Percentiles rank a stretch among this genome's conserved stretches.
phyloP scores from a whole-genome alignment of 35 echinoderm and acorn worm genomes.

The Anneissia japonica region DNA sequence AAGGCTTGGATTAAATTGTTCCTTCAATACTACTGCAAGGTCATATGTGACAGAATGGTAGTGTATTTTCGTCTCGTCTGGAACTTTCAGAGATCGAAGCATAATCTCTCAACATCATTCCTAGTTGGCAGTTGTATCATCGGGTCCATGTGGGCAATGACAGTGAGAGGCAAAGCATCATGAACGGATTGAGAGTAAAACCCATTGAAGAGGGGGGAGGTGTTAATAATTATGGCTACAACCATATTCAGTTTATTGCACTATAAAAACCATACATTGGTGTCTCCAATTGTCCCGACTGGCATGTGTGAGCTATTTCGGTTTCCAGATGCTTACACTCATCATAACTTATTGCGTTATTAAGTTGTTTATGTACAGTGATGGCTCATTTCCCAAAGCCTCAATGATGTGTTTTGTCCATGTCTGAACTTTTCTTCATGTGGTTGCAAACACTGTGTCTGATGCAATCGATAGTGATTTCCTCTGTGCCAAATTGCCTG shows the following conservation, averaged over 20 bases:
- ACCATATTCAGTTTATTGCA: too few species aligned
- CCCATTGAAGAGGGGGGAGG: conserved; percentile 46
- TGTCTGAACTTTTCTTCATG: conserved; percentile 29
- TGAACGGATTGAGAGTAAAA: conserved; percentile 57
- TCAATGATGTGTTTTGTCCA: conserved; percentile 57
- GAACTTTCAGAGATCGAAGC: conserved; percentile 40
- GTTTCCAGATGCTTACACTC: conserved; percentile 50
- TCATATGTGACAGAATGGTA: conserved; percentile 63
- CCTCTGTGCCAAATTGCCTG: too few species aligned
- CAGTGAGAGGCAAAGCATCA: conserved; percentile 46
- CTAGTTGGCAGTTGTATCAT: conserved; percentile 50
- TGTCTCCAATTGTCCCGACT: conserved; percentile 19
- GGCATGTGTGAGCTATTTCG: conserved; percentile 41
- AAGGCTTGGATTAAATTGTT: conserved; percentile 69
- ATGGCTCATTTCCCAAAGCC: conserved; percentile 43
- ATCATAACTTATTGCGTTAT: conserved; percentile 57
- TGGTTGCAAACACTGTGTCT: conserved; percentile 38
- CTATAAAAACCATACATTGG: too few species aligned
- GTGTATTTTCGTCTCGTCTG: conserved; percentile 40
- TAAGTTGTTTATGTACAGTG: conserved; percentile 44
- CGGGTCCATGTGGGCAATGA: conserved; percentile 57
- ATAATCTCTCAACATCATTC: conserved; percentile 73
- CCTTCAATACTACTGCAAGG: conserved; percentile 67
- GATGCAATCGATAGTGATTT: conserved; percentile 47
- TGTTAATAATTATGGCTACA: too few species aligned